Conservation (phyloP, 2,113 vertebrate species). For the Pseudonaja textilis region DNA sequence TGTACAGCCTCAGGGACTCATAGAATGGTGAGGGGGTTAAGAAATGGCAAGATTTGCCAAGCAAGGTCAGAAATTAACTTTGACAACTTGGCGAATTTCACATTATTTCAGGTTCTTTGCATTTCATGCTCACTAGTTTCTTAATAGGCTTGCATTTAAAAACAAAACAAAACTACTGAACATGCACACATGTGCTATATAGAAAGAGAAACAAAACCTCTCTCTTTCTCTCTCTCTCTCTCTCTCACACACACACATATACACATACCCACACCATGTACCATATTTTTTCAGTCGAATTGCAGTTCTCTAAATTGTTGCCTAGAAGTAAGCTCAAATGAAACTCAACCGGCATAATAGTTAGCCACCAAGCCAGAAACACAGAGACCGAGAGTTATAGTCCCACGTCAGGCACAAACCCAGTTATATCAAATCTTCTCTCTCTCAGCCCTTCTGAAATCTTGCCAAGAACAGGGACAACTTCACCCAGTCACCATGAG, state of each 20-base stretch:
- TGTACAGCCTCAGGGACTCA: conserved; percentile 78
- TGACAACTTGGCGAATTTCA: conserved; percentile 78
- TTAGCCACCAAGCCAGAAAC: background rate
- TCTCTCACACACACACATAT: accelerated
- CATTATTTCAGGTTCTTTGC: conserved; percentile 72
- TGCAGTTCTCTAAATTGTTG: background rate
- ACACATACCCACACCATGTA: conserved; percentile 11
- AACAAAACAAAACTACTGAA: accelerated
- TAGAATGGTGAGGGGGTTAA: conserved; percentile 77
- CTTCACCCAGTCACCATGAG: background rate
- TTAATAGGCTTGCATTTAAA: conserved; percentile 54
- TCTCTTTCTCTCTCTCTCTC: background rate
- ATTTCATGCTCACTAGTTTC: conserved; percentile 67
- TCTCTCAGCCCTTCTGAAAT: background rate
- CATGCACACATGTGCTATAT: background rate
- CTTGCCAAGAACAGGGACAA: background rate
- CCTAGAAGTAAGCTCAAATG: background rate
- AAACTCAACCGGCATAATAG: background rate
- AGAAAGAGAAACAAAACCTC: background rate
- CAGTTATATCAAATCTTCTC: background rate
- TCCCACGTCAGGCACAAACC: background rate
- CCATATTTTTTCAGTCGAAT: conserved; percentile 54
- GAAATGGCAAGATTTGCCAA: conserved; percentile 76
- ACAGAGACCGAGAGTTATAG: background rate
- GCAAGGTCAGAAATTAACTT: conserved; percentile 77